These are phyloP conservation scores for Callopanchax toddi DNA, from an alignment of 2,113 vertebrate species.

Conservation along the genomic window DNA sequence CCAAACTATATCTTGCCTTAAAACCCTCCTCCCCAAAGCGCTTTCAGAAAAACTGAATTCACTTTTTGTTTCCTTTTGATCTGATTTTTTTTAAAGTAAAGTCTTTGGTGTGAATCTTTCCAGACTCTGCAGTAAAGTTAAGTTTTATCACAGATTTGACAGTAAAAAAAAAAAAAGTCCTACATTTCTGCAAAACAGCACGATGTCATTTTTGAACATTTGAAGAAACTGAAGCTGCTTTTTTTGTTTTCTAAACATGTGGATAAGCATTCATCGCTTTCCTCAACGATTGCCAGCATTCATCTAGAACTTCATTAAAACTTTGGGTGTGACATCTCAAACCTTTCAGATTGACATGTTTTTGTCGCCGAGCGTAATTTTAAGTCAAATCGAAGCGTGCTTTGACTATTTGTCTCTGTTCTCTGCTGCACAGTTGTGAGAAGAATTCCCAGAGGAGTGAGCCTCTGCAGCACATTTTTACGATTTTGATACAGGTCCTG, in stretches of 20 bases:
- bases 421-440: slow-evolving; percentile 38
- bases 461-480: slow-evolving; percentile 39
- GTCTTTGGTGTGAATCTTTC: slow-evolving; percentile 5
- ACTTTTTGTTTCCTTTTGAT: background rate
- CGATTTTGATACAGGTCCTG: slow-evolving; percentile 56
- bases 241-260: slow-evolving; percentile 5
- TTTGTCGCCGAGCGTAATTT: slow-evolving; percentile 45
- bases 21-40: background rate
- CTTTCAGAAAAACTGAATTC: slow-evolving; percentile 2
- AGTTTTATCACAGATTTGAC: background rate
- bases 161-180: background rate
- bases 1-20: slow-evolving; percentile 3
- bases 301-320: slow-evolving; percentile 36
- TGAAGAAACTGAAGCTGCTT: slow-evolving; percentile 3
- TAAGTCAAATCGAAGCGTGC: slow-evolving; percentile 40
- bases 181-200: background rate
- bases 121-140: slow-evolving; percentile 4
- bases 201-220: slow-evolving; percentile 1
- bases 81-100: background rate
- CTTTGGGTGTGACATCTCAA: slow-evolving; percentile 20
- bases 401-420: slow-evolving; percentile 43
- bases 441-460: slow-evolving; percentile 56
- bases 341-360: slow-evolving; percentile 23
- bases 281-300: background rate
- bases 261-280: slow-evolving; percentile 1